Evolutionary conservation across 2,113 vertebrate genomes (phyloP).

Genomic region (Bagarius yarrelli): DNA sequence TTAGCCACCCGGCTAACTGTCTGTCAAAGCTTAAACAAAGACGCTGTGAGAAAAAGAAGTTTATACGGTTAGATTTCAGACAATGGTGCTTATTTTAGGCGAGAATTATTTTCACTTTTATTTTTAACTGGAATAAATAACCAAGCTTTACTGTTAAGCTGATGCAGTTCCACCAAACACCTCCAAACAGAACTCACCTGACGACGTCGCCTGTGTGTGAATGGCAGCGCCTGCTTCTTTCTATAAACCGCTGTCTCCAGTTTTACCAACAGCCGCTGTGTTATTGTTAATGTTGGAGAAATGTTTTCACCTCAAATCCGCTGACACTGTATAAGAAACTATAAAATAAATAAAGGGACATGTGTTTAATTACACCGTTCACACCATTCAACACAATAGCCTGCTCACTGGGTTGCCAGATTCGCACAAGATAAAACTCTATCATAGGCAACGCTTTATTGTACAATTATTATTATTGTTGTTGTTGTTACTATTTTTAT

Average conservation of each 20-base stretch:
- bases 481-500: too few species aligned
- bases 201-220: conserved; percentile 58
- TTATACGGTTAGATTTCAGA: background rate
- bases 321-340: too few species aligned
- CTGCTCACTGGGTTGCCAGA: conserved; percentile 5
- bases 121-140: background rate
- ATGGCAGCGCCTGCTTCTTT: conserved; percentile 59
- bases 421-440: background rate
- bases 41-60: background rate
- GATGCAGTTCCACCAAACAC: background rate
- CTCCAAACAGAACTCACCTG: conserved; percentile 56
- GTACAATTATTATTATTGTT: too few species aligned
- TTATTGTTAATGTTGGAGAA: too few species aligned
- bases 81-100: background rate
- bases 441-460: background rate
- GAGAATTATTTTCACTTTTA: too few species aligned
- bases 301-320: background rate
- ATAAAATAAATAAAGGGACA: background rate
- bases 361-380: conserved; percentile 54
- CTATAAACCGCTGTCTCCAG: conserved; percentile 60
- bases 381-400: conserved; percentile 58
- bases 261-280: conserved; percentile 31
- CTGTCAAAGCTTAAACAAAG: conserved; percentile 18
- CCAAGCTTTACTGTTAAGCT: background rate
- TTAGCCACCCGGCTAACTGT: background rate